Conservation (phyloP, 2,797 vertebrate species). For the Sebastes diaconus region DNA sequence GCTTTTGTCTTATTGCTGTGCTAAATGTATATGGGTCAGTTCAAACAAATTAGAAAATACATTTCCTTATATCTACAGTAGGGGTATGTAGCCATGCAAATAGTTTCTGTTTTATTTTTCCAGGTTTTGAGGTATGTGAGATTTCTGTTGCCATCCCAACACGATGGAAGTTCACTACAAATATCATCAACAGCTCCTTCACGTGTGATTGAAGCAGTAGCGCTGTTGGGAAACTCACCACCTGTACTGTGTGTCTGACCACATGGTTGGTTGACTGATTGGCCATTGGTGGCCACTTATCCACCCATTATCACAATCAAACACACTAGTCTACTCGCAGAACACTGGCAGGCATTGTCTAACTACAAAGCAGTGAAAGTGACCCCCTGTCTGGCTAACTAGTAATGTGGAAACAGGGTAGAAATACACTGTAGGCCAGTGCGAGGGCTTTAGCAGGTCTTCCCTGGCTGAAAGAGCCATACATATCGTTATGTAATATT, state of each 20-base stretch:
- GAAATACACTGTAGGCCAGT: neutral
- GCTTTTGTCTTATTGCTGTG: neutral
- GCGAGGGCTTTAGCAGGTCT: neutral
- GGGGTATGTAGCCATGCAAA: neutral
- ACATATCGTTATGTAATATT: slow-evolving; percentile 40
- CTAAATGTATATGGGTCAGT: neutral
- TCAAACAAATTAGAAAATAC: neutral
- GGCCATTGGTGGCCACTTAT: neutral
- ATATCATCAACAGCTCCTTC: neutral
- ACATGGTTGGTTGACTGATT: neutral
- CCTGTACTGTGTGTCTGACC: neutral
- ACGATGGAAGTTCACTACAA: neutral
- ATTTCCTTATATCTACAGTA: neutral
- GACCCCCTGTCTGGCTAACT: neutral
- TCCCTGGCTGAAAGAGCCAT: neutral
- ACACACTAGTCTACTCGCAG: neutral
- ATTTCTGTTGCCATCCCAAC: neutral
- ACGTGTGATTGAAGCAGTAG: neutral
- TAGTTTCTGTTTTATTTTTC: neutral
- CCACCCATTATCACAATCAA: neutral
- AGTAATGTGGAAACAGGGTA: neutral
- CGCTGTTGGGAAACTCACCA: neutral
- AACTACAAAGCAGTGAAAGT: neutral
- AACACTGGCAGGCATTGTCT: neutral
- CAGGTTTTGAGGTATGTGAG: neutral